Conservation (phyloP, 2,888 invertebrate genomes). For the Lottia scabra region DNA sequence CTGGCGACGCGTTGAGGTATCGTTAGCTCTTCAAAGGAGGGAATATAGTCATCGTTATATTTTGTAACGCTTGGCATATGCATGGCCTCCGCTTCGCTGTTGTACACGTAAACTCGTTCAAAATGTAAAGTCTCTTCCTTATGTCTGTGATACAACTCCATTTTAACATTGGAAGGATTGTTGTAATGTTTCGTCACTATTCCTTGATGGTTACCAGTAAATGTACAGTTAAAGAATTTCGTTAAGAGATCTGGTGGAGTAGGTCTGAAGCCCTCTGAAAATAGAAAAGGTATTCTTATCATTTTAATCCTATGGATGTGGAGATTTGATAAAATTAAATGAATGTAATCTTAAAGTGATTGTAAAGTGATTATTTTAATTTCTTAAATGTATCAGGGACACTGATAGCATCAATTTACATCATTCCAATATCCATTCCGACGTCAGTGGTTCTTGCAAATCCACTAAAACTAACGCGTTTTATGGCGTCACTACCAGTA, state of each 20-base stretch:
- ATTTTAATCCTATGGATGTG: no score
- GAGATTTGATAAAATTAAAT: no score
- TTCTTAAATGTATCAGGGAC: no score
- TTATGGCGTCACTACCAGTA: no score
- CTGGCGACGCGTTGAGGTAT: slow-evolving; percentile 86
- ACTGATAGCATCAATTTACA: no score
- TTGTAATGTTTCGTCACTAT: slow-evolving; percentile 67
- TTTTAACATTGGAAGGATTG: slow-evolving; percentile 64
- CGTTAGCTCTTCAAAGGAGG: slow-evolving; percentile 65
- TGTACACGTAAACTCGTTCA: slow-evolving; percentile 44
- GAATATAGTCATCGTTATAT: slow-evolving; percentile 65
- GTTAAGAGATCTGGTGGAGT: slow-evolving; percentile 34
- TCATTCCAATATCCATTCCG: no score
- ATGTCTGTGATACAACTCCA: slow-evolving; percentile 64
- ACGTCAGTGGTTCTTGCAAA: no score
- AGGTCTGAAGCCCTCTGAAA: slow-evolving; percentile 25
- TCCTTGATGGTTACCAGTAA: slow-evolving; percentile 56
- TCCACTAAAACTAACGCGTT: no score
- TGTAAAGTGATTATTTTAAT: no score
- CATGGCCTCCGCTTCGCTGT: slow-evolving; percentile 61
- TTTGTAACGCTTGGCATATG: slow-evolving; percentile 67
- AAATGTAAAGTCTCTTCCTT: slow-evolving; percentile 58
- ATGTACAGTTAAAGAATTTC: slow-evolving; percentile 47
- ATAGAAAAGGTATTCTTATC: no score
- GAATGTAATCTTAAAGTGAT: no score